Evolutionary conservation across 2,888 invertebrate genomes (phyloP).

Genomic region (Stenolophus ochropezus): DNA sequence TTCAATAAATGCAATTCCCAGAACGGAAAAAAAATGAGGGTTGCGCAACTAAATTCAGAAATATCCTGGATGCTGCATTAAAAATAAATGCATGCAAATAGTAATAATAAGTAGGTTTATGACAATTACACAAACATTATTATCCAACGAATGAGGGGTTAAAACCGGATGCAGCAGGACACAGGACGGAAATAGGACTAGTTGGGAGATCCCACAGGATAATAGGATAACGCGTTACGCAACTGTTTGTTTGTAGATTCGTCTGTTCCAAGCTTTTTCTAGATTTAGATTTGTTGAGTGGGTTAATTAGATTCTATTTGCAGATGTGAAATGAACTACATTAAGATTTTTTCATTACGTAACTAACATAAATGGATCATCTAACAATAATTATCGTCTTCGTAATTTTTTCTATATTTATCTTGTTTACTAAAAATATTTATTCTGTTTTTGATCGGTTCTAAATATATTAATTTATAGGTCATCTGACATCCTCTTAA

Average conservation of each 20-base stretch:
- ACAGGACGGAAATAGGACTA: background rate
- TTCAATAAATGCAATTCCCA: too few species aligned
- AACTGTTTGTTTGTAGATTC: conserved; percentile 10
- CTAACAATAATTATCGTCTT: too few species aligned
- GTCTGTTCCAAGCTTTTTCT: background rate
- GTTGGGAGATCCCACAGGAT: conserved; percentile 13
- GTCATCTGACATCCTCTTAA: background rate
- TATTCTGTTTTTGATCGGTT: too few species aligned
- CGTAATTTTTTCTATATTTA: too few species aligned
- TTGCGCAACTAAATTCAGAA: background rate
- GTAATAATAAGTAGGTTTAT: conserved; percentile 3
- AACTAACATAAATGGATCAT: background rate
- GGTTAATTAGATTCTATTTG: conserved; percentile 25
- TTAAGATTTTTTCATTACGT: background rate
- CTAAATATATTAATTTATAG: too few species aligned
- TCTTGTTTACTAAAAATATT: too few species aligned
- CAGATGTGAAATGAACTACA: background rate
- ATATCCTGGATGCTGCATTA: background rate
- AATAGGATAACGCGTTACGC: conserved; percentile 29
- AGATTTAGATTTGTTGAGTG: background rate
- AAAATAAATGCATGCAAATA: conserved; percentile 43
- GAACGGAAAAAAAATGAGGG: too few species aligned
- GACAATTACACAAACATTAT: conserved; percentile 25
- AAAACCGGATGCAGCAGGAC: background rate
- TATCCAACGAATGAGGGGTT: background rate